Base-by-base conservation (phyloP, 1,140 invertebrate species). In the Diorhabda elongata region DNA sequence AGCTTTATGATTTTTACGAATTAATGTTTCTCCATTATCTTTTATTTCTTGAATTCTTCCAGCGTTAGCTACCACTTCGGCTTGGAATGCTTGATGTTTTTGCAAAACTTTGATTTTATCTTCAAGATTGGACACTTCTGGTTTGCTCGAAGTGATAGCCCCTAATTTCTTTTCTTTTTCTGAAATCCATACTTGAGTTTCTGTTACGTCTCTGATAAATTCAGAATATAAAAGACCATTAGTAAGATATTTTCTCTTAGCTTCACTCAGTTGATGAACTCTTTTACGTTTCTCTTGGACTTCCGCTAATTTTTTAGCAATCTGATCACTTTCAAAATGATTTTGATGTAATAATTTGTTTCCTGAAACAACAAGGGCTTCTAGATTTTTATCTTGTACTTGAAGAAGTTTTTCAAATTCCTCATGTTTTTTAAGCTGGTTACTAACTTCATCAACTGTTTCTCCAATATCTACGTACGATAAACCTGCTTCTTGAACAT, bases 21-120 rank as follows among this genome's bases (percentile, higher is more conserved):
- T 77, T n/a, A 94, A 81, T 68, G 86, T 88, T 64, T 88, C 84
- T 4, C 91, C 92, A 56, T 90, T 87, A 41, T 83, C 83, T 77
- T 90, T 88, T 11, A 98, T 92, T 79, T 94, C 90, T 61, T 91
- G 87, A 57, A 99, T 93, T 67, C 92, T 86, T 7, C 90, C 88
- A 71, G 92, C 88, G 83, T 99, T 97, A 6, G 96, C 95, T 0
- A 90, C 85, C 52, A 99, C 84, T 82, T 99, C 97, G 0, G 96
- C 95, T 79, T 98, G 92, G 83, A 99, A 98, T 0, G 96, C 95
- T 83, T 98, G 97, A 81, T 98, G 96, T 80, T 98, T 98, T 81
- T 98, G 95, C n/a, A 98, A 83, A 78, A 96, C 95, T 83, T 97
- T 97, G 77, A 98, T 93, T 80, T 95, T 95, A 67, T 94, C 92